Evolutionary conservation across 2,888 invertebrate genomes (phyloP), one percentile per base, ranked within the genome.

Genomic region (Polia nebulosa): DNA sequence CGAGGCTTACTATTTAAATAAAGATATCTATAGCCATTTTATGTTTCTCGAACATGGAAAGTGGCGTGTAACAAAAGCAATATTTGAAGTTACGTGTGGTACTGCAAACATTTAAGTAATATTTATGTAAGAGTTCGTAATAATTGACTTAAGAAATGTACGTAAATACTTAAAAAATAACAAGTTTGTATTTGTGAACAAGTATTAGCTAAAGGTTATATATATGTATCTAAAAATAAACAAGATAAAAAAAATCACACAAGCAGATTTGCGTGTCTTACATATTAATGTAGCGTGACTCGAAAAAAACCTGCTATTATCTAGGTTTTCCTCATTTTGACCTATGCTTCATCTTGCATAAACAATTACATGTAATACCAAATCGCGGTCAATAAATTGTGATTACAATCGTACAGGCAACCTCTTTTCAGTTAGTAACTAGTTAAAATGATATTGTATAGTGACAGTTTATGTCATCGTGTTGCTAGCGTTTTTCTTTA

Each of bases 21-120:
- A 53, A 62, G 0, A 52, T 78, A 63, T 71, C 39, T 71, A 57
- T 58, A 62, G 39, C 8, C 29, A 63, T 65, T 72, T 66, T 55
- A 73, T 78, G 65, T 70, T 67, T 62, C 56, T 72, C 63, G 62
- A 62, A 76, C 81, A 76, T 76, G 72, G 55, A 74, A 77, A 69
- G 73, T 82, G 56, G 55, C 71, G 74, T 79, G 78, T 53, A 56
- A 64, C 66, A 53, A 57, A 80, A 81, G 61, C 60, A 65, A 72
- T 73, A 76, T 72, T 78, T 70, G 60, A 66, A 53, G 68, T 79
- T 78, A 78, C 78, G 78, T 81, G 49, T 53, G 63, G 36, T 58
- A 59, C 47, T 64, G 70, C 65, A 71, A 80, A 80, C 34, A 65
- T 78, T 76, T 55, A 62, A 71, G 60, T 74, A 63, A 68, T 56